A percentile compares a stretch with the other conserved stretches of the same genome.
Conservation (phyloP, 2,113 vertebrate species). For the Pelobates fuscus region DNA sequence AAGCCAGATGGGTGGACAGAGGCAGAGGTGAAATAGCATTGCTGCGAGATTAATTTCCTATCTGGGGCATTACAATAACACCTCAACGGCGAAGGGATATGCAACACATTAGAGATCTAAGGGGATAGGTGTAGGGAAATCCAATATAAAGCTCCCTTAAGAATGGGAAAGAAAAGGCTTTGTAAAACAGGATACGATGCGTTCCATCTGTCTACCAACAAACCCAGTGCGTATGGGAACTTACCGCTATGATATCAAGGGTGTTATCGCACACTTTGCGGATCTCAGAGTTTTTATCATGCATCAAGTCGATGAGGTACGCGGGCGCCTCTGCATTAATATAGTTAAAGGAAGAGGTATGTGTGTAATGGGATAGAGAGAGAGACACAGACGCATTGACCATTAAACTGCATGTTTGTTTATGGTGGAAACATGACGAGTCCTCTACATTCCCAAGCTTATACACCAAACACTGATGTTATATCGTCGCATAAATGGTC, state of each 20-base stretch:
- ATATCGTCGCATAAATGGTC: too few species aligned
- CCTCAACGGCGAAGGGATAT: neutral
- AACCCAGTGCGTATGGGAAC: constrained; percentile 54
- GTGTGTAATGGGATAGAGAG: too few species aligned
- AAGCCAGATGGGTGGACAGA: neutral
- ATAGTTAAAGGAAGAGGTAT: constrained; percentile 77
- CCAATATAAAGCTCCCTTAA: neutral
- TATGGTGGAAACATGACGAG: too few species aligned
- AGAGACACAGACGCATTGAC: too few species aligned
- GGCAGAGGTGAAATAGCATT: neutral
- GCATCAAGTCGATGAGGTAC: constrained; percentile 96
- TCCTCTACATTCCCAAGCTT: too few species aligned
- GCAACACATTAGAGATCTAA: neutral
- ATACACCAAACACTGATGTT: too few species aligned
- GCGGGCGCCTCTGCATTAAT: constrained; percentile 85
- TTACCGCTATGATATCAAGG: constrained; percentile 92
- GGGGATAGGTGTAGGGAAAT: too few species aligned
- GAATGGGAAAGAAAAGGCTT: neutral
- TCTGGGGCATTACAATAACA: neutral
- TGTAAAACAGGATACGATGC: neutral
- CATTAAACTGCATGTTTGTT: too few species aligned
- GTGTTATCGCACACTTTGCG: constrained; percentile 96
- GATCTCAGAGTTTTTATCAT: constrained; percentile 94
- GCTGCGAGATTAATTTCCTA: constrained; percentile 13
- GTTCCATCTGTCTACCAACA: neutral